Base-by-base conservation (phyloP, 2,797 vertebrate genomes). In the Hippopotamyrus pictus region DNA sequence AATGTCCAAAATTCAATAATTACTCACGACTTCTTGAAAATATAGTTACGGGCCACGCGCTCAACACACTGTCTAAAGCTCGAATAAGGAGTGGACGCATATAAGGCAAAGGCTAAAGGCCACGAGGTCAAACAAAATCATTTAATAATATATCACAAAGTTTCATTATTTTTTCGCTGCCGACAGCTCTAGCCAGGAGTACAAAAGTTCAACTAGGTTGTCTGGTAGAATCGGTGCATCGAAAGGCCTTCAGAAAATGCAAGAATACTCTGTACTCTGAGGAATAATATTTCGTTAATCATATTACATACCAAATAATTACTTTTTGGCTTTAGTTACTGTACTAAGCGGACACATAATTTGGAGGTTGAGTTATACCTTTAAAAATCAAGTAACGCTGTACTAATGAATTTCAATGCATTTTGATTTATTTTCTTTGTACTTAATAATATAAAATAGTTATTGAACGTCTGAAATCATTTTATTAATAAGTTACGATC, bases 141-240 rank as follows among this genome's bases (percentile, higher is more conserved):
- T 98, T 98, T 96, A 97, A 96, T 97, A 97, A 97, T 94, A 97
- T 96, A 97, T 97, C 96, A 95, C 94, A 95, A 97, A 96, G 94
- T 97, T 98, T 96, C 96, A 97, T 97, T 97, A 97, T 97, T 98
- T 97, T 62, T 93, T 92, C 92, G 93, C 94, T 93, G 94, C 89
- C 94, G 96, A 98, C 97, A 97, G 96, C 96, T 93, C 93, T 93
- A 95, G 96, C 93, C 94, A 96, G 94, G 95, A 97, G 96, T 94
- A 96, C 96, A 96, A 97, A 97, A 97, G 97, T 98, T 98, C 95
- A 93, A 90, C 87, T 88, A 92, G 85, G 69, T 22, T 76, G 62
- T 54, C 88, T 89, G 88, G 65, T 87, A 73, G 62, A 82, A 82
- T 88, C 2, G 8, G 22, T 65, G 11, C 50, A n/a, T 25, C 50